A percentile compares a stretch with the other conserved stretches of the same genome.
phyloP scores from a whole-genome alignment of 2,113 vertebrate species.

The Gymnobelideus leadbeateri region DNA sequence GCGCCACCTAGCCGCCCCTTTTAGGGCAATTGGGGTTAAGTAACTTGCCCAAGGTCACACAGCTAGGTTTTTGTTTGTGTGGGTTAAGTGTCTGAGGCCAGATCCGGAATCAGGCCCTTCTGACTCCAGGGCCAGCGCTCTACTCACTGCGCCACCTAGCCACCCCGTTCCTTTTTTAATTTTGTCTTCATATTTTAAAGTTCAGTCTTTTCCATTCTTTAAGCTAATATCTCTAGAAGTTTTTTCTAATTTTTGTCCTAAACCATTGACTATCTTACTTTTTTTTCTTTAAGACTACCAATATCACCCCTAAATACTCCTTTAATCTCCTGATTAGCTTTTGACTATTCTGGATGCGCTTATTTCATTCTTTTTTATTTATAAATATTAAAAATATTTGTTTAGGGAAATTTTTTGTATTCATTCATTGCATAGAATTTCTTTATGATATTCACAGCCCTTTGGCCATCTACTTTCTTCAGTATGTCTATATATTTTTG shows the following conservation, averaged over 20 bases:
- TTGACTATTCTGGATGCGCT: not conserved
- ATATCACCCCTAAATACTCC: not conserved
- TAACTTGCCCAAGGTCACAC: too few species aligned
- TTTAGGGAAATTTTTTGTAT: not conserved
- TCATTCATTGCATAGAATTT: not conserved
- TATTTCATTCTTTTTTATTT: not conserved
- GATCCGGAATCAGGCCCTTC: too few species aligned
- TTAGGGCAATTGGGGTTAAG: too few species aligned
- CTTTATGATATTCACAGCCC: not conserved
- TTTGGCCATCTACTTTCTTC: not conserved
- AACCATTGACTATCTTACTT: not conserved
- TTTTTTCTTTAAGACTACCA: not conserved
- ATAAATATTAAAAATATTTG: not conserved
- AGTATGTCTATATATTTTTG: not conserved
- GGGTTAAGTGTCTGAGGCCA: too few species aligned
- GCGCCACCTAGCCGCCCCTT: too few species aligned
- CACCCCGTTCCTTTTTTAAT: too few species aligned
- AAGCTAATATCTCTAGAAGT: not conserved
- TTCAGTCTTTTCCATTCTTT: not conserved
- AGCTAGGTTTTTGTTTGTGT: too few species aligned
- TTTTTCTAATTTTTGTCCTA: too few species aligned
- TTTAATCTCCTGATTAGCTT: not conserved
- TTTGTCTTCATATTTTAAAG: not conserved
- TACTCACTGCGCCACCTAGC: too few species aligned
- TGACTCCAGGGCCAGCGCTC: too few species aligned